Conservation (phyloP, 2,113 vertebrate species). For the Ranitomeya imitator region DNA sequence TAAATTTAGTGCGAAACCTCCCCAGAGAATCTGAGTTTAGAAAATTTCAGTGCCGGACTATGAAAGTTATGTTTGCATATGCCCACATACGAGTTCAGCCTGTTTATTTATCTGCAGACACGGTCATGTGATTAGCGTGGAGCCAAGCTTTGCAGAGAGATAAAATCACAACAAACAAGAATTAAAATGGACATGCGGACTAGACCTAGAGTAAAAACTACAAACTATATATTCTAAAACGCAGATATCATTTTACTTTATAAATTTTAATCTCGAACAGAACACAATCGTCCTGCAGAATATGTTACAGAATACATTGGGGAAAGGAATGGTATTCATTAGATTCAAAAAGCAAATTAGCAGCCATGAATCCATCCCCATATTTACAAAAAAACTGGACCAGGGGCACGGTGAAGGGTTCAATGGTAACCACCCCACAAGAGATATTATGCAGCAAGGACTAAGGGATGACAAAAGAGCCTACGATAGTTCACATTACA, state of each 20-base stretch:
- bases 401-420: too few species aligned
- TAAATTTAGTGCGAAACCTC: background rate
- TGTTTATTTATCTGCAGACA: background rate
- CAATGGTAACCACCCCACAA: too few species aligned
- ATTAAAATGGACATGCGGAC: background rate
- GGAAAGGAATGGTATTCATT: background rate
- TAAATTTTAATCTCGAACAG: background rate
- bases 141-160: background rate
- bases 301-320: background rate
- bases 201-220: background rate
- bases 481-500: too few species aligned
- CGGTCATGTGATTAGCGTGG: background rate
- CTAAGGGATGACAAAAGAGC: too few species aligned
- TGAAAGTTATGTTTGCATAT: constrained; percentile 1
- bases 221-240: background rate
- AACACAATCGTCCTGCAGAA: background rate
- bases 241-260: background rate
- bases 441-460: too few species aligned
- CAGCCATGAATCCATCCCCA: too few species aligned
- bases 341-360: too few species aligned
- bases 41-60: background rate
- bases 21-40: constrained; percentile 18
- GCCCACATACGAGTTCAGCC: background rate
- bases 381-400: too few species aligned
- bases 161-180: background rate